Evolutionary conservation across 2,113 vertebrate species (phyloP).

Genomic region (Leptosomus discolor): DNA sequence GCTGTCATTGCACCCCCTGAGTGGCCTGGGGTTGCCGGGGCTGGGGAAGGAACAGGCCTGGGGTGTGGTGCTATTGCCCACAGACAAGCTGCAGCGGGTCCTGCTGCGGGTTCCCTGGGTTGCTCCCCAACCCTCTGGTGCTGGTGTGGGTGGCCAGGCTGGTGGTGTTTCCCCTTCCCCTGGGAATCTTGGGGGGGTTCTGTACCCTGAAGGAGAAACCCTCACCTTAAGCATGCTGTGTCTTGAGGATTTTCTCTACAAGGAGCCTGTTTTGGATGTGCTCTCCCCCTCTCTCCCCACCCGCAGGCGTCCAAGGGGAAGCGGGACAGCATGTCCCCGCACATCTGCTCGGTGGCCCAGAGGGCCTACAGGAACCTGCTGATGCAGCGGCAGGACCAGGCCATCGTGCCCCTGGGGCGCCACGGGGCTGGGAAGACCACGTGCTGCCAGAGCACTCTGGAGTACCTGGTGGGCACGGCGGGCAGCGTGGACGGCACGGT

Average conservation of each 20-base stretch:
- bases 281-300: neutral
- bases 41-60: neutral
- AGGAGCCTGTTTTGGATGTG: neutral
- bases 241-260: neutral
- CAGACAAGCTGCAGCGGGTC: neutral
- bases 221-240: rapidly evolving
- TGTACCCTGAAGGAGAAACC: neutral
- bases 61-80: neutral
- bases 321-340: slow-evolving; percentile 64
- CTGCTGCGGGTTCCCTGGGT: neutral
- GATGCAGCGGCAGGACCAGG: slow-evolving; percentile 81
- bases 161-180: rapidly evolving
- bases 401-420: slow-evolving; percentile 84
- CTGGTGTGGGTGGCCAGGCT: neutral
- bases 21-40: rapidly evolving
- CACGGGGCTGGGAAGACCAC: slow-evolving; percentile 86
- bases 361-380: slow-evolving; percentile 84
- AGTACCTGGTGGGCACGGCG: slow-evolving; percentile 78
- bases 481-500: slow-evolving; percentile 77
- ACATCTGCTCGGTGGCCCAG: slow-evolving; percentile 79
- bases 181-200: rapidly evolving
- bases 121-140: rapidly evolving
- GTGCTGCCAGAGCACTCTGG: slow-evolving; percentile 78
- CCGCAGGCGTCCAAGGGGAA: slow-evolving; percentile 35
- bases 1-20: no score